Evolutionary conservation across 2,797 vertebrate species (phyloP).

Genomic region (Macroramphosus scolopax): DNA sequence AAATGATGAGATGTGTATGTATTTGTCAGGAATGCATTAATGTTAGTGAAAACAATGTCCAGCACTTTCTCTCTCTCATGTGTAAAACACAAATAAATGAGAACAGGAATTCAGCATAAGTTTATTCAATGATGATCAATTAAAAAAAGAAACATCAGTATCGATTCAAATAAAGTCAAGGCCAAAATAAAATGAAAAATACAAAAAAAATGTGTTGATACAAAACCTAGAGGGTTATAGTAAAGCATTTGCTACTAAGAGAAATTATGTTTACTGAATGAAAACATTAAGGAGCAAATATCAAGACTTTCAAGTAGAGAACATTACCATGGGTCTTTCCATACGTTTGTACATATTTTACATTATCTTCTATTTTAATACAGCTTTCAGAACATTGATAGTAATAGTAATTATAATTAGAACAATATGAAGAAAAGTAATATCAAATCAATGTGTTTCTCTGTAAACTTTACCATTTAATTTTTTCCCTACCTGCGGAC

Average conservation of each 20-base stretch:
- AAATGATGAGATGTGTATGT: conserved; percentile 1
- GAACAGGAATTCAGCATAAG: conserved; percentile 67
- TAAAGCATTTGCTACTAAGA: conserved; percentile 81
- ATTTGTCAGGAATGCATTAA: background rate
- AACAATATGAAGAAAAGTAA: conserved; percentile 74
- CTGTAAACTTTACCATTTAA: conserved; percentile 73
- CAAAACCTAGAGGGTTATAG: conserved; percentile 78
- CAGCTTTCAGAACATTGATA: conserved; percentile 79
- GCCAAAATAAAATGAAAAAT: conserved; percentile 78
- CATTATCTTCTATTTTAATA: conserved; percentile 79
- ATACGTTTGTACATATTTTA: conserved; percentile 82
- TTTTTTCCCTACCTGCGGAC: conserved; percentile 52
- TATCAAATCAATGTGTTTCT: conserved; percentile 71
- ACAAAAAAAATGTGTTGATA: conserved; percentile 78
- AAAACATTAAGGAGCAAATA: conserved; percentile 79
- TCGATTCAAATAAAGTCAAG: conserved; percentile 74
- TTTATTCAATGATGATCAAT: conserved; percentile 82
- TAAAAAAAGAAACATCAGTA: conserved; percentile 80
- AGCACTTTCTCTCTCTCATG: background rate
- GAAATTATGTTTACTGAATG: conserved; percentile 76
- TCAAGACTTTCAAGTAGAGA: conserved; percentile 82
- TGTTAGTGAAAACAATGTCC: background rate
- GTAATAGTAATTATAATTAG: conserved; percentile 71
- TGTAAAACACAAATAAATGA: conserved; percentile 34
- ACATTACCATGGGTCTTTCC: conserved; percentile 77